Base-by-base conservation (phyloP, 92 coral and sea anemone species). In the Zoanthus sansibaricus region DNA sequence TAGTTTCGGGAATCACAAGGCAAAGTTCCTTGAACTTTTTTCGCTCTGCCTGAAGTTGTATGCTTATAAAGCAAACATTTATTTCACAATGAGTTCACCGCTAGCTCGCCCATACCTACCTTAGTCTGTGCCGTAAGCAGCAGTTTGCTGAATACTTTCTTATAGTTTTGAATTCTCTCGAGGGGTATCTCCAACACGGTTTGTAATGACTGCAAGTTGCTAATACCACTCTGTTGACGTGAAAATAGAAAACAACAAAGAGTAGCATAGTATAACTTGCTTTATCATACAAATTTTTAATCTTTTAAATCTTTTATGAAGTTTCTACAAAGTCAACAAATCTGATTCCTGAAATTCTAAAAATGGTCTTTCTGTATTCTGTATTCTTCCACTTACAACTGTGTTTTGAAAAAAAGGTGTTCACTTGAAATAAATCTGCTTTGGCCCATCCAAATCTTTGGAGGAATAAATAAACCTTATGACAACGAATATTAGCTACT, bases 131-230 rank as follows among this genome's bases (percentile, higher is more conserved):
- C 85, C n/a, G 85, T 80, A 72, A 80, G 31, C 85, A 80, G 46
- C 75, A 80, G 74, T 44, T 80, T 80, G 59, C 85, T 80, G 59
- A 80, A 80, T 37, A 80, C 85, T 80, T 62, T 66, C 75, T 80
- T 80, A 59, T 80, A 80, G 85, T 80, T 64, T 74, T 80, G 85
- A 46, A 80, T 62, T 66, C 85, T 80, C 75, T 80, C 85, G 18
- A 80, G 85, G 20, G 85, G 85, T 80, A 80, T 80, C 75, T 80
- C 74, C 14, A 80, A 72, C 75, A 80, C 85, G 58, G 85, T 80
- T 67, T 80, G 85, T 30, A 80, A 47, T 20, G 85, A 80, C 62
- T 80, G 85, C 74, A 31, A 80, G 85, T 80, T 80, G 75, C 85
- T 47, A 11, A 80, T 80, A 6, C 85, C 85, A 21, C 85, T 80